Evolutionary conservation across 1,140 invertebrate genomes (phyloP), one percentile per base, ranked within the genome.

Genomic region (Drosophila truncata): DNA sequence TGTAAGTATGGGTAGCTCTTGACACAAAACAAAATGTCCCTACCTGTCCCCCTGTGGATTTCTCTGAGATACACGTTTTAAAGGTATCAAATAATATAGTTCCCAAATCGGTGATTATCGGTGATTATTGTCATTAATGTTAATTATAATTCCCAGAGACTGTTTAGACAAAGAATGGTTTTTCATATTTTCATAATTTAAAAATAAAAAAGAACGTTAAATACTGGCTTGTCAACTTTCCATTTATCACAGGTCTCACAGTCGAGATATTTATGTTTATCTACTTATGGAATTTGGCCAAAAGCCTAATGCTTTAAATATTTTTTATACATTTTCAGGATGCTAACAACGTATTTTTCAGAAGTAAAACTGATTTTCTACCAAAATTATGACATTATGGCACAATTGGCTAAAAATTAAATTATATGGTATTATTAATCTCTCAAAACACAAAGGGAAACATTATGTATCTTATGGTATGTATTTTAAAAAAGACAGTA

Each of bases 1-100:
- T 13, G 62, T 20, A 25, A 5, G 62, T 20, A 31, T 27, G 66
- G 23, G 66, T n/a, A 18, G 29, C 23, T n/a, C 33, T 55, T 65
- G 37, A 33, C 57, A 20, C 16, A 33, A 20, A 6, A n/a, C 5
- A 25, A n/a, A 20, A 8, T n/a, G 33, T 37, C 33, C 33, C 52
- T n/a, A 9, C 18, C 31, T 35, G 31, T 20, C 13, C 31, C 27
- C 27, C 18, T 16, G 10, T 7, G n/a, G 13, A 11, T 31, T 31
- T 8, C 8, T 1, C 0, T 16, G 1, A n/a, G 33, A 23, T 13
- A n/a, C 31, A 23, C 31, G 5, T 54, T 23, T 23, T 3, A 16
- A 20, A 35, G 2, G 14, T 35, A 23, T 20, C 1, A 54, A 37
- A 37, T 7, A n/a, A 6, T 4, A 10, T 23, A 23, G 18, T 35